phyloP scores from a whole-genome alignment of 1,140 invertebrate genomes.

The Drosophila tropicalis region DNA sequence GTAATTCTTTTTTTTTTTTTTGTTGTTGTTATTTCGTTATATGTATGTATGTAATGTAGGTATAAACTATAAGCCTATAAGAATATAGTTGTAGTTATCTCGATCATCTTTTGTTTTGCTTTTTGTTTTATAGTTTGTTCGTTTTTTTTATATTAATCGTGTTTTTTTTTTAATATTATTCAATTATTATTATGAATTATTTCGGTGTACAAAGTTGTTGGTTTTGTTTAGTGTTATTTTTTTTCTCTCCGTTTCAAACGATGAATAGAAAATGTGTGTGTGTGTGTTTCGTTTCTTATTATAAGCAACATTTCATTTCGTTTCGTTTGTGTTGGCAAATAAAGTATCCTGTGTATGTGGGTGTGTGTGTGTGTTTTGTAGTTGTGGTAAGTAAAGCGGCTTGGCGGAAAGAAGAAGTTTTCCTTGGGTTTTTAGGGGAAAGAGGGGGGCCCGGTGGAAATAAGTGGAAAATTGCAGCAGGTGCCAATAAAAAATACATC shows the following conservation, averaged over 20 bases:
- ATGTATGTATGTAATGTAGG: constrained; percentile 68
- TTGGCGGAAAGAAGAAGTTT: constrained; percentile 37
- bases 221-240: constrained; percentile 70
- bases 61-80: constrained; percentile 82
- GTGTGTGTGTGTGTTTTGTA: constrained; percentile 25
- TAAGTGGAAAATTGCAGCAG: constrained; percentile 21
- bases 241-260: constrained; percentile 37
- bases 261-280: constrained; percentile 13
- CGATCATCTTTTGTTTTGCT: constrained; percentile 43
- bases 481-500: constrained; percentile 33
- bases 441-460: constrained; percentile 4
- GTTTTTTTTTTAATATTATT: constrained; percentile 57
- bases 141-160: constrained; percentile 6
- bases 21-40: neutral
- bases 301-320: constrained; percentile 23
- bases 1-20: constrained; percentile 31
- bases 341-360: neutral
- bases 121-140: constrained; percentile 19
- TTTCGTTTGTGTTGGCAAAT: constrained; percentile 13
- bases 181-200: constrained; percentile 79
- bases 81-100: constrained; percentile 79
- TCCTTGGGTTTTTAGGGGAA: constrained; percentile 26
- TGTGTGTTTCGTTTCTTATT: neutral
- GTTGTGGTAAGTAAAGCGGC: constrained; percentile 56
- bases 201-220: constrained; percentile 82